phyloP scores from a whole-genome alignment of 2,797 vertebrate species.

The Tiaroga cobitis region DNA sequence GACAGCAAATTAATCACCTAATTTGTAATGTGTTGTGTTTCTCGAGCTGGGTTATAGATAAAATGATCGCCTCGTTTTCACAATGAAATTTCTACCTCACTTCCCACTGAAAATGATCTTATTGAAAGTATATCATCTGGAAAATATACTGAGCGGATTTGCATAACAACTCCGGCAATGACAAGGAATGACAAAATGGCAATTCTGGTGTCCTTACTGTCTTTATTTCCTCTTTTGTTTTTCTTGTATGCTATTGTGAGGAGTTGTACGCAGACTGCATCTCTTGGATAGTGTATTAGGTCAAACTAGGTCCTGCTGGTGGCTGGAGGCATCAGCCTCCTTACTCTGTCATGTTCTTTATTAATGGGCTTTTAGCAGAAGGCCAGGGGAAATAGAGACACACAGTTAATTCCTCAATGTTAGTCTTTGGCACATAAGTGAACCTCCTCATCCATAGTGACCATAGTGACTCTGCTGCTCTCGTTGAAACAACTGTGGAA shows the following conservation, averaged over 20 bases:
- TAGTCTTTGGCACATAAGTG: conserved; percentile 39
- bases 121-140: conserved; percentile 81
- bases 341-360: conserved; percentile 49
- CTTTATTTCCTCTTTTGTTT: conserved; percentile 72
- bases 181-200: conserved; percentile 66
- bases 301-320: conserved; percentile 40
- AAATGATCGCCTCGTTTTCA: conserved; percentile 76
- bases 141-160: conserved; percentile 78
- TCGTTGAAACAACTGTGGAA: background rate
- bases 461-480: conserved; percentile 25
- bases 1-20: conserved; percentile 59
- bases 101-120: conserved; percentile 77
- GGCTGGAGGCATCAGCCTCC: conserved; percentile 39
- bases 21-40: conserved; percentile 70
- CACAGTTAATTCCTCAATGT: conserved; percentile 51
- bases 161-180: conserved; percentile 73
- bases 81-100: conserved; percentile 77
- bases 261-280: conserved; percentile 28
- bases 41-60: conserved; percentile 73
- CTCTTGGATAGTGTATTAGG: conserved; percentile 51
- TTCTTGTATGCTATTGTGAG: conserved; percentile 70
- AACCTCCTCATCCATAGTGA: conserved; percentile 39
- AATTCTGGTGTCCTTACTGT: conserved; percentile 69
- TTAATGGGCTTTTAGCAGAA: conserved; percentile 52
- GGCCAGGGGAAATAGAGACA: conserved; percentile 50